Evolutionary conservation across 2,113 vertebrate species (phyloP).

Genomic region (Pterocles orientalis): DNA sequence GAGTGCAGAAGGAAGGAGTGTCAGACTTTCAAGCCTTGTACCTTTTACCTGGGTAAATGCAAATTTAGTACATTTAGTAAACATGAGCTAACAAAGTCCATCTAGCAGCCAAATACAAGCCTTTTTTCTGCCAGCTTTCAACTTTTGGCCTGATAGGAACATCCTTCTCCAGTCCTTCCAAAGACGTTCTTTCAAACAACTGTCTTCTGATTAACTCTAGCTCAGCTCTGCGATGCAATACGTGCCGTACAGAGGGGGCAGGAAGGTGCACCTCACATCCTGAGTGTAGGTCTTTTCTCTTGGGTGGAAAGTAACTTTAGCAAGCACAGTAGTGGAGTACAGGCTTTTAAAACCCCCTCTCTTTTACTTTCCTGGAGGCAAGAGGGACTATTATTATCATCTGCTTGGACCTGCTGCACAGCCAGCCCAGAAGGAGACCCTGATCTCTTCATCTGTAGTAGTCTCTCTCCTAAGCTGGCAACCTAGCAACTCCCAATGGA

Average conservation of each 20-base stretch:
- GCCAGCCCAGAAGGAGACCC: neutral
- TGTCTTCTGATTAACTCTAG: neutral
- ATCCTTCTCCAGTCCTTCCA: neutral
- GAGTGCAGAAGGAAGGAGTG: neutral
- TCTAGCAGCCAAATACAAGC: neutral
- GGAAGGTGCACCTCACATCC: accelerated
- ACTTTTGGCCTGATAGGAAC: neutral
- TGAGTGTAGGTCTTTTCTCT: neutral
- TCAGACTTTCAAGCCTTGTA: neutral
- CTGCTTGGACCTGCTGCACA: neutral
- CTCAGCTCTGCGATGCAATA: neutral
- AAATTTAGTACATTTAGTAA: neutral
- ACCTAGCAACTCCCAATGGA: neutral
- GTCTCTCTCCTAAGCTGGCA: neutral
- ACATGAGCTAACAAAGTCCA: neutral
- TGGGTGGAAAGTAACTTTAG: neutral
- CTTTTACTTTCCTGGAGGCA: neutral
- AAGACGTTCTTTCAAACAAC: neutral
- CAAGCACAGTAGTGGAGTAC: neutral
- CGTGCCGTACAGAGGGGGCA: neutral
- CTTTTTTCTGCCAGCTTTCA: neutral
- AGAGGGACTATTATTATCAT: accelerated
- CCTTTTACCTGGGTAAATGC: neutral
- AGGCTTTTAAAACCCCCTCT: neutral
- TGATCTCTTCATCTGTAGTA: neutral